A percentile compares a stretch with the other conserved stretches of the same genome.
These are phyloP conservation scores for Epinephelus moara DNA, from an alignment of 2,113 vertebrate species.

Conservation along the genomic window DNA sequence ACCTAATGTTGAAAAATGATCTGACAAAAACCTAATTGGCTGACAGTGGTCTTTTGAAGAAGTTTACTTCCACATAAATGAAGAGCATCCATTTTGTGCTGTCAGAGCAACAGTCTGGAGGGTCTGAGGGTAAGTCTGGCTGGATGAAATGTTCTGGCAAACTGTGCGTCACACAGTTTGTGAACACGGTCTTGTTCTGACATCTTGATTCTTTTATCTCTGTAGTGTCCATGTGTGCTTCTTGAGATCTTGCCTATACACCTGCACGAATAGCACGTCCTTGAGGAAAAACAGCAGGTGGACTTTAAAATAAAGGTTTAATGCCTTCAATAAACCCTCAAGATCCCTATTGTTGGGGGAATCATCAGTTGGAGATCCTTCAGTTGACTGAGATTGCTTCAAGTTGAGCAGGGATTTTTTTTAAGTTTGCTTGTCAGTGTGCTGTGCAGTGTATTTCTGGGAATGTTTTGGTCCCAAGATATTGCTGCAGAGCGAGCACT, in stretches of 20 bases:
- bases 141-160: conserved; percentile 12
- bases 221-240: neutral
- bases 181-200: neutral
- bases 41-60: conserved; percentile 45
- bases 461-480: too few species aligned
- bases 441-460: too few species aligned
- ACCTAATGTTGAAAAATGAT: conserved; percentile 56
- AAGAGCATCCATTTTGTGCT: conserved; percentile 46
- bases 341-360: neutral
- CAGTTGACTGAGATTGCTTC: too few species aligned
- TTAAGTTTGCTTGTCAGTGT: too few species aligned
- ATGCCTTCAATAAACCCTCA: neutral
- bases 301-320: conserved; percentile 4
- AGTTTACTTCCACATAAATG: conserved; percentile 40
- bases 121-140: neutral
- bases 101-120: conserved; percentile 10
- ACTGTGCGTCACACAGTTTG: neutral
- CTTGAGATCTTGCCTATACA: neutral
- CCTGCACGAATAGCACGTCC: neutral
- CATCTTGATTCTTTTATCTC: neutral
- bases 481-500: too few species aligned
- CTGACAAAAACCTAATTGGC: conserved; percentile 53
- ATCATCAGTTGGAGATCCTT: too few species aligned
- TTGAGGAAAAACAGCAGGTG: conserved; percentile 4
- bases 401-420: too few species aligned